Conservation (phyloP, 2,113 vertebrate species). For the Tachysurus fulvidraco region DNA sequence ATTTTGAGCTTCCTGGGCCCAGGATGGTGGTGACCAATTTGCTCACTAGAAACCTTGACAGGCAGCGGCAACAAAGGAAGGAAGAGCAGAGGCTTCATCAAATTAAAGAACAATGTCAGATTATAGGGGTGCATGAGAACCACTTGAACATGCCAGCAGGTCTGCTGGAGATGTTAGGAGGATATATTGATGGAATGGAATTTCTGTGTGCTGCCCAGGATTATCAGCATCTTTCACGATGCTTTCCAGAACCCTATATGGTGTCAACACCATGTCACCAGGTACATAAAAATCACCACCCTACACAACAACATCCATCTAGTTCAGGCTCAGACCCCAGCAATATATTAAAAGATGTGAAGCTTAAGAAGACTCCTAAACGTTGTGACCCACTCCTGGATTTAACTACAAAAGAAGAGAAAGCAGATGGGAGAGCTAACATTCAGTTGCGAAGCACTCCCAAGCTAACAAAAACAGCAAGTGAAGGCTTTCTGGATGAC, state of each 20-base stretch:
- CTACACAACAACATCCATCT: constrained; percentile 39
- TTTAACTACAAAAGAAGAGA: constrained; percentile 63
- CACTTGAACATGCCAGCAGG: constrained; percentile 85
- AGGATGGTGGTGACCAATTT: constrained; percentile 97
- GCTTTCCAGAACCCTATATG: constrained; percentile 58
- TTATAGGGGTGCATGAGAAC: constrained; percentile 83
- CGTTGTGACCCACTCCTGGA: constrained; percentile 70
- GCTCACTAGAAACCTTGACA: constrained; percentile 91
- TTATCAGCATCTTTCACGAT: constrained; percentile 57
- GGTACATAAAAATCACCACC: constrained; percentile 15
- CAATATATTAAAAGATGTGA: constrained; percentile 64
- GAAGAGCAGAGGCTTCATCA: constrained; percentile 87
- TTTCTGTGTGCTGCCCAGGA: constrained; percentile 56
- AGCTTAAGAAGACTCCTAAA: constrained; percentile 76
- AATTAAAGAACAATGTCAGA: constrained; percentile 79
- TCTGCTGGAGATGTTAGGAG: constrained; percentile 84
- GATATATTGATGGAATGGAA: constrained; percentile 64
- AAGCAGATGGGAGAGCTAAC: constrained; percentile 72
- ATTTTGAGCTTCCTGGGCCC: constrained; percentile 92
- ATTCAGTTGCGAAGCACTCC: constrained; percentile 71
- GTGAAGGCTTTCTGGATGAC: constrained; percentile 66
- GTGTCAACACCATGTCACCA: constrained; percentile 45
- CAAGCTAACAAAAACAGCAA: constrained; percentile 54
- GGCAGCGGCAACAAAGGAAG: constrained; percentile 87
- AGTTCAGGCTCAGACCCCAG: constrained; percentile 52